Evolutionary conservation across 2,888 invertebrate species (phyloP), one percentile per base, ranked within the genome.

Genomic region (Tyria jacobaeae): DNA sequence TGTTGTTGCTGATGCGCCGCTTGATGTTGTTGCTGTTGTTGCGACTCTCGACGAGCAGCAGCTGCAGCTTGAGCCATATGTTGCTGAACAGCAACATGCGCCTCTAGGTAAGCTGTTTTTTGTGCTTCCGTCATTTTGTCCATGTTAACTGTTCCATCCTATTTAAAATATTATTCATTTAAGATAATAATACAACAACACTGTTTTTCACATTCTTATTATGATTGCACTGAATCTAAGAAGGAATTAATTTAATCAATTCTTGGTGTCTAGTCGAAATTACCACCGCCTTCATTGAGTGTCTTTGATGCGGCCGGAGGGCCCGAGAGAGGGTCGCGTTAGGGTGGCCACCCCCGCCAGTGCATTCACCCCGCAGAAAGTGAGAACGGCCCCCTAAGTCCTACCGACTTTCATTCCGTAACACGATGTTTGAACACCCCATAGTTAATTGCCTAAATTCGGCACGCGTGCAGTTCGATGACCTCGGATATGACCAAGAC

Each of bases 41-140:
- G 92, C 74, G 92, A 91, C 75, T 94, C 94, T 69, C 94, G 89
- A 63, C 94, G 84, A 34, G 94, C 91, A 77, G 94, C 89, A 75
- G 94, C 95, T 48, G 96, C 96, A 66, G 96, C 96, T 81, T 96
- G 96, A 47, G 96, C 96, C 96, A 96, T 96, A 85, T 96, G 96
- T 83, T 96, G 96, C 87, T 96, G 96, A 58, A 96, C 96, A 65
- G 96, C 96, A 84, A 96, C 96, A 85, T 96, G 96, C 64, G 96
- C 96, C 88, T 96, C 96, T 72, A 96, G 91, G 83, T 96, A 96
- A 58, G 96, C 96, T 69, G 96, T 95, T 88, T 96, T 96, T 86
- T 96, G 96, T 75, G 95, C 96, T 89, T 95, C 96, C 75, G 95
- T 96, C 96, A 96, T 96, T 88, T 96, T 96, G 81, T 96, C 96